Conservation (phyloP, 2,113 vertebrate genomes). For the Phyllostomus hastatus region DNA sequence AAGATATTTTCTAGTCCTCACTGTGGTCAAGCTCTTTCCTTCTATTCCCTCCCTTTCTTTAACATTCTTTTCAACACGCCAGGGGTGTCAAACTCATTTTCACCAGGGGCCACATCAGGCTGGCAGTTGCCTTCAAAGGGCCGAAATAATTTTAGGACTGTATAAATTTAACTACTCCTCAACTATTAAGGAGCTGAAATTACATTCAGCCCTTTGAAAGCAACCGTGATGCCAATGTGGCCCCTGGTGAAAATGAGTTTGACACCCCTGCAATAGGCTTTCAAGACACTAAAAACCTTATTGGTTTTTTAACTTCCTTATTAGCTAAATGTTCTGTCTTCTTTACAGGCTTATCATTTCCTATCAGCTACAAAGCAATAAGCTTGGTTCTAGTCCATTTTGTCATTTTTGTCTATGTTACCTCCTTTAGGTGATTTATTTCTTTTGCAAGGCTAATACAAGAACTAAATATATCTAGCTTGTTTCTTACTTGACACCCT, state of each 20-base stretch:
- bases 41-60: background rate
- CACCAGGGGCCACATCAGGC: too few species aligned
- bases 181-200: too few species aligned
- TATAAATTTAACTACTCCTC: too few species aligned
- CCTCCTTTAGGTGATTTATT: background rate
- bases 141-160: too few species aligned
- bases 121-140: too few species aligned
- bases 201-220: too few species aligned
- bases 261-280: background rate
- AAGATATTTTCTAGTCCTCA: background rate
- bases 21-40: background rate
- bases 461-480: background rate
- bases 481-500: background rate
- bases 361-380: background rate
- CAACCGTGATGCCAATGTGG: too few species aligned
- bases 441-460: background rate
- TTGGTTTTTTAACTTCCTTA: background rate
- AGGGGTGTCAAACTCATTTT: too few species aligned
- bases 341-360: background rate
- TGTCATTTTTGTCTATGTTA: background rate
- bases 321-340: background rate
- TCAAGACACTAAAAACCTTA: background rate
- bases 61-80: background rate
- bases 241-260: too few species aligned
- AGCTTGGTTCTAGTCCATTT: background rate